Evolutionary conservation across 2,888 invertebrate genomes (phyloP).

Genomic region (Melinaea menophilus): DNA sequence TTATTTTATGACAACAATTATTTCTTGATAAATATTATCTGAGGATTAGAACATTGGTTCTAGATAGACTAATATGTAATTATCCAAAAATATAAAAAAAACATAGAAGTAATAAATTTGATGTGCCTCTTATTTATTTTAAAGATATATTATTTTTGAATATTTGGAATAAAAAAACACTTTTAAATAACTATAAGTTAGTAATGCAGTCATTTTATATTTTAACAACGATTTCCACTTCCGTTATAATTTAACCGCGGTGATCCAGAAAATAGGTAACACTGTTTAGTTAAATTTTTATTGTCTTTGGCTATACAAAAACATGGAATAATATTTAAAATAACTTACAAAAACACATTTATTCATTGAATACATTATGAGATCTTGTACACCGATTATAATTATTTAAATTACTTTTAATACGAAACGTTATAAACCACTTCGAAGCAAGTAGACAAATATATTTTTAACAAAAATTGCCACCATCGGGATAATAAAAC

Average conservation of each 20-base stretch:
- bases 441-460: constrained; percentile 3
- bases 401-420: constrained; percentile 31
- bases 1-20: too few relatives aligned
- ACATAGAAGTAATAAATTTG: too few relatives aligned
- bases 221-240: neutral
- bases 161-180: too few relatives aligned
- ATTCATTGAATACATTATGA: constrained; percentile 66
- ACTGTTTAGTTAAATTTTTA: constrained; percentile 75
- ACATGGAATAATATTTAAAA: constrained; percentile 77
- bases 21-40: too few relatives aligned
- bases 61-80: too few relatives aligned
- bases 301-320: constrained; percentile 79
- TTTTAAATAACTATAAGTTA: too few relatives aligned
- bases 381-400: constrained; percentile 70
- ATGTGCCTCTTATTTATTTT: too few relatives aligned
- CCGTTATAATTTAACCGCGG: constrained; percentile 12
- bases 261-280: constrained; percentile 36
- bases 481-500: neutral
- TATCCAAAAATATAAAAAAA: too few relatives aligned
- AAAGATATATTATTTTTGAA: too few relatives aligned
- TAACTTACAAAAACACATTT: constrained; percentile 77
- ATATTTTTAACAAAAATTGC: neutral
- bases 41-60: too few relatives aligned
- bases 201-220: neutral
- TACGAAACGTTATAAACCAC: constrained; percentile 5